Percentiles rank a stretch among this genome's conserved stretches.
Conservation (phyloP, 1,140 invertebrate species). For the honey bee (Apis mellifera) region DNA sequence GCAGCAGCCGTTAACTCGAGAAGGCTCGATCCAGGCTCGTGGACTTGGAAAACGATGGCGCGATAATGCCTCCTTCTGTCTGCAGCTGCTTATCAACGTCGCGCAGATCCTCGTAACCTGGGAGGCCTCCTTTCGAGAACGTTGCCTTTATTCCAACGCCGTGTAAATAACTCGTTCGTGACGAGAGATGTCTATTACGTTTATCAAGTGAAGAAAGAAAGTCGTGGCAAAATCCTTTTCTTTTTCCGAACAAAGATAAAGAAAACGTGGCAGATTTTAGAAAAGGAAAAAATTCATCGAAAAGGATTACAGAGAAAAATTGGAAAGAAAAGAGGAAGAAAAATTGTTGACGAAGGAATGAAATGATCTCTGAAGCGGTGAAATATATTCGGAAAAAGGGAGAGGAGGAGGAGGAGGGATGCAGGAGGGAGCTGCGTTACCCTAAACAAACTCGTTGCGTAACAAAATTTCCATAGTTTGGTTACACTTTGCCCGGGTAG, state of each 20-base stretch:
- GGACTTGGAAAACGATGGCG: constrained; percentile 55
- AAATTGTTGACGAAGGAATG: neutral
- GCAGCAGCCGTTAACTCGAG: neutral
- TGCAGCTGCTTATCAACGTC: constrained; percentile 59
- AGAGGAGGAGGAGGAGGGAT: too few species aligned
- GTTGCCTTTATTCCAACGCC: constrained; percentile 35
- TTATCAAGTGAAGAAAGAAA: too few species aligned
- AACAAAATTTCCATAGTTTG: constrained; percentile 43
- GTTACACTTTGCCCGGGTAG: constrained; percentile 4
- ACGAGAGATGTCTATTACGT: neutral
- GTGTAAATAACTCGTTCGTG: constrained; percentile 34
- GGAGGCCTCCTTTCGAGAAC: constrained; percentile 39
- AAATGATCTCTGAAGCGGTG: neutral
- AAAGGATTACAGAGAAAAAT: neutral
- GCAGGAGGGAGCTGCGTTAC: neutral
- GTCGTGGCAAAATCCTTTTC: neutral
- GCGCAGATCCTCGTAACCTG: constrained; percentile 42
- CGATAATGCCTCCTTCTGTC: constrained; percentile 62
- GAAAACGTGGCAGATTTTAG: too few species aligned
- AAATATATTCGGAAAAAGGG: neutral
- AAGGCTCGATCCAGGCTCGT: constrained; percentile 44
- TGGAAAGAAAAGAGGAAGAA: neutral
- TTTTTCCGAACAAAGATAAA: too few species aligned
- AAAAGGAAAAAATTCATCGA: too few species aligned
- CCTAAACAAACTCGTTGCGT: constrained; percentile 30